Evolutionary conservation across 2,888 invertebrate species (phyloP).

Genomic region (Drosophila anomalata): DNA sequence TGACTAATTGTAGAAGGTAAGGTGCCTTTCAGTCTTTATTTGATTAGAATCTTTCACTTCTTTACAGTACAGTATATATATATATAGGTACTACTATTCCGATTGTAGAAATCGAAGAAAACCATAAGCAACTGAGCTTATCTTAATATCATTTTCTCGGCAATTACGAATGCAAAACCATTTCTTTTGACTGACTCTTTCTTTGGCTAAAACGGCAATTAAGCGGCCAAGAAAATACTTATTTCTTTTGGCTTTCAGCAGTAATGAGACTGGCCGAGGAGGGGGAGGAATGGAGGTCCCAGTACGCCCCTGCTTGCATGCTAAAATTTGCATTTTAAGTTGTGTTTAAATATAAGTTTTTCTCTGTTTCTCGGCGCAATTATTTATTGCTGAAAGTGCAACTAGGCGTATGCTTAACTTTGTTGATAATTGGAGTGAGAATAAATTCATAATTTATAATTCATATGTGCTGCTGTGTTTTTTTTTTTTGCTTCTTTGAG

Average conservation of each 20-base stretch:
- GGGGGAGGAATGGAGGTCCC: background rate
- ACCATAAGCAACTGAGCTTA: constrained; percentile 5
- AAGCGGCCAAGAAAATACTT: constrained; percentile 59
- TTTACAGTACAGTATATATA: background rate
- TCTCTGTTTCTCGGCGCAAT: constrained; percentile 50
- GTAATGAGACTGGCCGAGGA: constrained; percentile 14
- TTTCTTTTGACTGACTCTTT: constrained; percentile 55
- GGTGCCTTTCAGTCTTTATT: background rate
- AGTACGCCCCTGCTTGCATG: constrained; percentile 42
- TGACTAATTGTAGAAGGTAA: constrained; percentile 17
- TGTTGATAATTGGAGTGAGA: constrained; percentile 78
- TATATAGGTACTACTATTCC: background rate
- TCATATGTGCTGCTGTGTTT: constrained; percentile 28
- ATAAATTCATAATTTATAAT: constrained; percentile 70
- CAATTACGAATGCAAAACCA: constrained; percentile 56
- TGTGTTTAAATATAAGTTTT: constrained; percentile 61
- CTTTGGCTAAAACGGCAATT: constrained; percentile 54
- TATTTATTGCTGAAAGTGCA: constrained; percentile 72
- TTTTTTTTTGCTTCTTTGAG: constrained; percentile 14
- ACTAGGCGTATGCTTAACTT: constrained; percentile 77
- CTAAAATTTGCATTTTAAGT: constrained; percentile 76
- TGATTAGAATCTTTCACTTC: background rate
- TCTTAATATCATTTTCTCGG: constrained; percentile 19
- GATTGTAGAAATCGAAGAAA: background rate
- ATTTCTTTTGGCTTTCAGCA: constrained; percentile 70